Evolutionary conservation across 2,888 invertebrate species (phyloP).

Genomic region (Drosophila nigricruria): DNA sequence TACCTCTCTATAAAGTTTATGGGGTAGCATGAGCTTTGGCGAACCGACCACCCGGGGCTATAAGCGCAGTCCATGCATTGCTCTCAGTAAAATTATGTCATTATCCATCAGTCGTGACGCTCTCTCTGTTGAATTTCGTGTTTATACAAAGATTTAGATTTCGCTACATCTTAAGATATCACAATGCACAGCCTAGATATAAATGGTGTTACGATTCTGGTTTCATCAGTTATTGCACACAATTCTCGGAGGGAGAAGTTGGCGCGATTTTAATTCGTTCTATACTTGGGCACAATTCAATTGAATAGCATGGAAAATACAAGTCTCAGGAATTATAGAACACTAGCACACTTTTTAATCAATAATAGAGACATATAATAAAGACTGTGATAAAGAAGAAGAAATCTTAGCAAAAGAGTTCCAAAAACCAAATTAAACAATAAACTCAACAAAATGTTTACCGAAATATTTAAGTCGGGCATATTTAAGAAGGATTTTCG

Average conservation of each 20-base stretch:
- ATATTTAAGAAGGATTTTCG: conserved; percentile 68
- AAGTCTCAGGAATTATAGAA: conserved; percentile 19
- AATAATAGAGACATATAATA: neutral
- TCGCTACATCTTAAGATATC: conserved; percentile 22
- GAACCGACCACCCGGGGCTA: conserved; percentile 1
- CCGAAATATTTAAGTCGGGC: conserved; percentile 60
- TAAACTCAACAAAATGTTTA: conserved; percentile 54
- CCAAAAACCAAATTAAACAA: neutral
- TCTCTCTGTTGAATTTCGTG: conserved; percentile 28
- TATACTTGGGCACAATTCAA: neutral
- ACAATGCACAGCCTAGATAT: conserved; percentile 24
- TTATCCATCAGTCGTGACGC: neutral
- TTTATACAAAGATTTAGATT: conserved; percentile 66
- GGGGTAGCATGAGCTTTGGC: neutral
- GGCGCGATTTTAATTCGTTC: neutral
- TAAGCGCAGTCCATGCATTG: neutral
- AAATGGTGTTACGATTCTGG: conserved; percentile 29
- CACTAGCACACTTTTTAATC: neutral
- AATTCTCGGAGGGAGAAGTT: neutral
- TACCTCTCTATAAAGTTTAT: conserved; percentile 27
- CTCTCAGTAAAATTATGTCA: neutral
- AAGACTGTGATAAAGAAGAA: conserved; percentile 54
- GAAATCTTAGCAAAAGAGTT: neutral
- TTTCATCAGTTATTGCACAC: conserved; percentile 49
- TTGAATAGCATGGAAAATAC: conserved; percentile 59